Conservation (phyloP, 1,140 invertebrate species). For the Drosophila lacteicornis region DNA sequence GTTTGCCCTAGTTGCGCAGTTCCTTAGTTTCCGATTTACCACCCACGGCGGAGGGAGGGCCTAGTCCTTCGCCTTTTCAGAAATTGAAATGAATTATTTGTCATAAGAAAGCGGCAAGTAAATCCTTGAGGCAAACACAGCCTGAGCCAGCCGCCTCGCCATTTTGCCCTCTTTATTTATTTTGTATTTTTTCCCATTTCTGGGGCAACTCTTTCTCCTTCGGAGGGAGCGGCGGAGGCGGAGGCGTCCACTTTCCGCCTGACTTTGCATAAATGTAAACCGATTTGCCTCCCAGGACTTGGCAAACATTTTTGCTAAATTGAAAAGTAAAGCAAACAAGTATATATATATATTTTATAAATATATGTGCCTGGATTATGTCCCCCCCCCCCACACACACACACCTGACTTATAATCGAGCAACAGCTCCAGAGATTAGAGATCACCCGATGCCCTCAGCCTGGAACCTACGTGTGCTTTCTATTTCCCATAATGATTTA, state of each 20-base stretch:
- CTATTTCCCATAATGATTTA: not conserved
- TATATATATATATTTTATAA: not conserved
- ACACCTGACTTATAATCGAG: constrained; percentile 38
- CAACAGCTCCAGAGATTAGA: constrained; percentile 24
- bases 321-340: constrained; percentile 50
- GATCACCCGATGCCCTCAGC: not conserved
- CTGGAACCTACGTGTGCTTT: not conserved
- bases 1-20: constrained; percentile 29
- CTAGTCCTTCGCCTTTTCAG: not conserved
- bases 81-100: constrained; percentile 49
- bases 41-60: not conserved
- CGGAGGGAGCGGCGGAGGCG: too few relatives aligned
- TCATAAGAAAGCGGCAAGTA: constrained; percentile 31
- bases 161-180: constrained; percentile 3
- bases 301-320: constrained; percentile 50
- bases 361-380: constrained; percentile 5
- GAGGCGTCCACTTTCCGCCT: constrained; percentile 26
- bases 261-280: constrained; percentile 48
- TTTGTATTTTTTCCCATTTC: constrained; percentile 23
- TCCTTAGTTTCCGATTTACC: constrained; percentile 20
- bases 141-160: not conserved
- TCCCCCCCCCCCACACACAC: not conserved
- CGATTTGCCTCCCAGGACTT: constrained; percentile 38
- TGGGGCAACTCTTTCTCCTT: constrained; percentile 34
- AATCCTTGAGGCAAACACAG: constrained; percentile 32